Evolutionary conservation across 1,140 invertebrate species (phyloP), one percentile per base, ranked within the genome.

Genomic region (Fopius arisanus): DNA sequence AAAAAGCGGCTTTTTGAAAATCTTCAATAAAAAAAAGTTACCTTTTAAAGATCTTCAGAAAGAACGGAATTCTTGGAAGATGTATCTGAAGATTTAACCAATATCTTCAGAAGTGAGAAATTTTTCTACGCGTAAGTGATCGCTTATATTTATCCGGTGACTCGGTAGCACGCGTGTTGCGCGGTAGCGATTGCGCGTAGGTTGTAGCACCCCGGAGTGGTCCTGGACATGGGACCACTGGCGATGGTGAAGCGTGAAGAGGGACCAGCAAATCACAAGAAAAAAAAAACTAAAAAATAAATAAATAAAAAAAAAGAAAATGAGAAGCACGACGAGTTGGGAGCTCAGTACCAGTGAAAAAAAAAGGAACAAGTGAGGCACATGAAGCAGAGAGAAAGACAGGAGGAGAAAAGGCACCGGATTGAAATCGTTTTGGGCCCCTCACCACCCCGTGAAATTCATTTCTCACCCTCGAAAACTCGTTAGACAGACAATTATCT

Each of bases 211-310:
- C n/a, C 19, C 6, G 19, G 43, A 51, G 43, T 51, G 43, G 19
- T 5, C 19, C 43, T 3, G 43, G 43, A 51, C 43, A 51, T 19
- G 14, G 29, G 26, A 43, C 26, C 12, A 29, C n/a, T 51, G 26
- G 73, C 74, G 74, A 68, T 73, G 72, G 21, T 29, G 40, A 63
- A 33, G 67, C 21, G 31, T 65, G 76, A 74, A 33, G 68, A 73
- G 73, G 73, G 65, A 51, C 68, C 69, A 66, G 21, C 28, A 68
- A 23, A 51, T 67, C 28, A 19, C 41, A 74, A 72, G 68, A 37
- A 48, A 70, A 66, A 67, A 73, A 28, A 9, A 41, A n/a, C 28
- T 41, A 77, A 71, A 72, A 75, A 75, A 78, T n/a, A 10, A 70
- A 9, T n/a, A 70, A 41, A 41, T 19, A 51, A 69, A 69, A 51